phyloP scores from a whole-genome alignment of 2,797 vertebrate species.

The Meda fulgida region DNA sequence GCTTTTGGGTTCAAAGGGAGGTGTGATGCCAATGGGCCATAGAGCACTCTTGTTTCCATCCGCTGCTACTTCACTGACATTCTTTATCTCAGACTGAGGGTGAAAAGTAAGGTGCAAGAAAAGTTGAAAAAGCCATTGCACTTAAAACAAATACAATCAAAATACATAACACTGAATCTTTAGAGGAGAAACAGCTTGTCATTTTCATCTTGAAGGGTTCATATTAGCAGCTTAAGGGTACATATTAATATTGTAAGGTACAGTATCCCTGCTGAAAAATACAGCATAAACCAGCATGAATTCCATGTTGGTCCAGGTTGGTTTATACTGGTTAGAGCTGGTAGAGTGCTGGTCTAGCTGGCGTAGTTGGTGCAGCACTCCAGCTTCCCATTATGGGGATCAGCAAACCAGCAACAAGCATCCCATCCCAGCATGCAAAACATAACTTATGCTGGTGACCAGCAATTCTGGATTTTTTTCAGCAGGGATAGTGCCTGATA shows the following conservation, averaged over 20 bases:
- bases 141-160: not conserved
- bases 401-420: not conserved
- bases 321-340: not conserved
- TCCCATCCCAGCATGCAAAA: not conserved
- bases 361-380: not conserved
- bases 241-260: not conserved
- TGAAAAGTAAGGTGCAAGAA: not conserved
- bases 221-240: not conserved
- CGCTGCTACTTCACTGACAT: slow-evolving; percentile 87
- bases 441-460: not conserved
- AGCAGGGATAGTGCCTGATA: not conserved
- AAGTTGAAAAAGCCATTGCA: not conserved
- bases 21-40: slow-evolving; percentile 91
- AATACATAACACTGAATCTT: not conserved
- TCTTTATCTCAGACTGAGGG: slow-evolving; percentile 90
- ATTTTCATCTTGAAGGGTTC: not conserved
- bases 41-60: slow-evolving; percentile 84
- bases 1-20: slow-evolving; percentile 89
- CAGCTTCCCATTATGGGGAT: not conserved
- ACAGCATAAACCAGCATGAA: not conserved
- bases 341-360: not conserved
- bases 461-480: not conserved
- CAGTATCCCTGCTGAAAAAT: not conserved
- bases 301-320: not conserved
- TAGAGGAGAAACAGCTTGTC: not conserved